These are phyloP conservation scores for Rostratula benghalensis DNA, from an alignment of 2,113 vertebrate genomes.

Conservation along the genomic window DNA sequence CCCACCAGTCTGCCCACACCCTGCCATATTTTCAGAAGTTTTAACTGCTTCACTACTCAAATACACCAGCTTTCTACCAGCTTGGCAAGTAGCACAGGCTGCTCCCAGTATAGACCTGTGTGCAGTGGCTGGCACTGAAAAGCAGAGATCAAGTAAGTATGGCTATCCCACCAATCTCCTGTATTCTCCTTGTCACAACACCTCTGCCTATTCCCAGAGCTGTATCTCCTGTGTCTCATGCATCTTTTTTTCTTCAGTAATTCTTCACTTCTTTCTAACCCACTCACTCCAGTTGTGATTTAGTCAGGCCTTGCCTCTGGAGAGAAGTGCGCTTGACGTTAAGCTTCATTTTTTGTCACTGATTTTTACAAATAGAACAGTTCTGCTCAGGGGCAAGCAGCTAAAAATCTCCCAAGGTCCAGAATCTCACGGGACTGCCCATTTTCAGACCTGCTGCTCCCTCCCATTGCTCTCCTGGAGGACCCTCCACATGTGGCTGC, in stretches of 20 bases:
- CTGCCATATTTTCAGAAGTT: background rate
- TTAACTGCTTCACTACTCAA: background rate
- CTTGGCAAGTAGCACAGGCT: background rate
- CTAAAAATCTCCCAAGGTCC: background rate
- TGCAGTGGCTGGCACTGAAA: background rate
- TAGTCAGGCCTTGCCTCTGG: background rate
- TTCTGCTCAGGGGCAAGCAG: background rate
- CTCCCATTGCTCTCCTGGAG: accelerated
- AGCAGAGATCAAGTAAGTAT: background rate
- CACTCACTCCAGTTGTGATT: accelerated
- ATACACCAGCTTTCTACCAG: background rate
- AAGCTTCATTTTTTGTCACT: background rate
- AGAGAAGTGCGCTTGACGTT: accelerated
- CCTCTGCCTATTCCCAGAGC: background rate
- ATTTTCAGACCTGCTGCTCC: background rate
- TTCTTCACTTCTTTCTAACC: background rate
- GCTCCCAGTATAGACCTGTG: background rate
- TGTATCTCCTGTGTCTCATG: background rate
- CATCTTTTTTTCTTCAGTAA: background rate
- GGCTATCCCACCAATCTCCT: background rate
- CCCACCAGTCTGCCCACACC: background rate
- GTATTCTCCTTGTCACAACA: background rate
- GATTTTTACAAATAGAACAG: background rate
- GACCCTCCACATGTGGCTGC: accelerated
- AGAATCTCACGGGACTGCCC: background rate